Conservation (phyloP, 92 coral and sea anemone genomes). For the Isaurus tuberculatus region DNA sequence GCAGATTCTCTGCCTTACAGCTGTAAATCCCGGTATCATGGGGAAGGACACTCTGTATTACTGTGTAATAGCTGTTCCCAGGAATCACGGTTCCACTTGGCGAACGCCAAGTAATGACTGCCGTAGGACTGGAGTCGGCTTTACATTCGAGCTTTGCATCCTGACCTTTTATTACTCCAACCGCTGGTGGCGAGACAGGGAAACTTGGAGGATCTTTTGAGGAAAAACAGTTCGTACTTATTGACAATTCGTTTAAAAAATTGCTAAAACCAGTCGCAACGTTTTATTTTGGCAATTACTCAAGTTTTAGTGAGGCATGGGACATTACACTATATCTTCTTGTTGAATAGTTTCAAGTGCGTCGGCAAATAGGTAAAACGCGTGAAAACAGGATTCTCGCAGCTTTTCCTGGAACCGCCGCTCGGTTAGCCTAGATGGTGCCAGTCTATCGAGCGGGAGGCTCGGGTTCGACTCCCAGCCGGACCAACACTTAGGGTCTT, state of each 20-base stretch:
- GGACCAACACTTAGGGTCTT: too few relatives aligned
- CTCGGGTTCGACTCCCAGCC: too few relatives aligned
- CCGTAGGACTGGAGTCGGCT: slow-evolving; percentile 85
- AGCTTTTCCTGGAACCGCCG: too few relatives aligned
- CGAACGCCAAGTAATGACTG: slow-evolving; percentile 76
- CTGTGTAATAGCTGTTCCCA: slow-evolving; percentile 71
- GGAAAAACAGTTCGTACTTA: background rate
- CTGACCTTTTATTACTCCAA: slow-evolving; percentile 77
- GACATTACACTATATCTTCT: too few relatives aligned
- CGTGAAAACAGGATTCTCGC: too few relatives aligned
- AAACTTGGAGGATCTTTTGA: slow-evolving; percentile 73
- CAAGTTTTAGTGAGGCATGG: too few relatives aligned
- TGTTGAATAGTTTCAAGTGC: too few relatives aligned
- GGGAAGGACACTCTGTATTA: slow-evolving; percentile 58
- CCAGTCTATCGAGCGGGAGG: too few relatives aligned
- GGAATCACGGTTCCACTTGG: slow-evolving; percentile 67
- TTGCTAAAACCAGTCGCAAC: background rate
- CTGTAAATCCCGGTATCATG: slow-evolving; percentile 72
- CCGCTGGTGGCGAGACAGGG: slow-evolving; percentile 70
- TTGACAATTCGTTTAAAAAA: background rate
- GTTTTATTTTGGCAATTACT: too few relatives aligned
- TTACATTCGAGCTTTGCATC: slow-evolving; percentile 77
- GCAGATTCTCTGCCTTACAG: slow-evolving; percentile 73
- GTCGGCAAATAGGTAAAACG: too few relatives aligned
- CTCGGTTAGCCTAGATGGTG: too few relatives aligned